These are phyloP conservation scores for Agrotis puta DNA, from an alignment of 2,888 invertebrate species.

Conservation along the genomic window DNA sequence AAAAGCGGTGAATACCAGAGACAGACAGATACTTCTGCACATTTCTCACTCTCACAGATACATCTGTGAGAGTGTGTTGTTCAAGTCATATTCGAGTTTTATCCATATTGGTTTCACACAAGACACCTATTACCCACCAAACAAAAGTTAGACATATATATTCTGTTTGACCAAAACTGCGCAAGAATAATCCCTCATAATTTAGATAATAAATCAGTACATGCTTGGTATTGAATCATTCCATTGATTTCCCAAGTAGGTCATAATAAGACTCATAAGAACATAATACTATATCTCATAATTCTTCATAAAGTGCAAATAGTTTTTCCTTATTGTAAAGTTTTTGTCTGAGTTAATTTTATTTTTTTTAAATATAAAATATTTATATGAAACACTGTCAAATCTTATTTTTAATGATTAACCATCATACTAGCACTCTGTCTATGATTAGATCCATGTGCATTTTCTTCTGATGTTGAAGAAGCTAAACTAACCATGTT, in stretches of 20 bases:
- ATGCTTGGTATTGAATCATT: slow-evolving; percentile 33
- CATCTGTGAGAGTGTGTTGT: too few relatives aligned
- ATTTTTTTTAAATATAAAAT: background rate
- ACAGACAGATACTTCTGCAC: too few relatives aligned
- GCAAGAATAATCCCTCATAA: background rate
- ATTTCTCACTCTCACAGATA: too few relatives aligned
- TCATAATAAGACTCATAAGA: slow-evolving; percentile 34
- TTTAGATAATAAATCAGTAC: slow-evolving; percentile 8
- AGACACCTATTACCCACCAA: background rate
- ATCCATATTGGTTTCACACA: too few relatives aligned
- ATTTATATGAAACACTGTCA: background rate
- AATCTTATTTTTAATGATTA: background rate
- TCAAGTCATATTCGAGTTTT: too few relatives aligned
- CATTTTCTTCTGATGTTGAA: too few relatives aligned
- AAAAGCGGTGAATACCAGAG: too few relatives aligned
- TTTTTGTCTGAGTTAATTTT: background rate
- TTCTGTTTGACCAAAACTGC: background rate
- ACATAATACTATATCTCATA: too few relatives aligned
- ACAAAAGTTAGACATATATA: background rate
- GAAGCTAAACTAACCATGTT: too few relatives aligned
- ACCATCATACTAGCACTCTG: too few relatives aligned
- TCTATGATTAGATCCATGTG: too few relatives aligned
- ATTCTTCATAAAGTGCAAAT: background rate
- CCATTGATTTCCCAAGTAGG: slow-evolving; percentile 58
- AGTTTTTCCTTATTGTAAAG: background rate